phyloP scores from a whole-genome alignment of 1,140 invertebrate genomes.

The Aphidius gifuensis region DNA sequence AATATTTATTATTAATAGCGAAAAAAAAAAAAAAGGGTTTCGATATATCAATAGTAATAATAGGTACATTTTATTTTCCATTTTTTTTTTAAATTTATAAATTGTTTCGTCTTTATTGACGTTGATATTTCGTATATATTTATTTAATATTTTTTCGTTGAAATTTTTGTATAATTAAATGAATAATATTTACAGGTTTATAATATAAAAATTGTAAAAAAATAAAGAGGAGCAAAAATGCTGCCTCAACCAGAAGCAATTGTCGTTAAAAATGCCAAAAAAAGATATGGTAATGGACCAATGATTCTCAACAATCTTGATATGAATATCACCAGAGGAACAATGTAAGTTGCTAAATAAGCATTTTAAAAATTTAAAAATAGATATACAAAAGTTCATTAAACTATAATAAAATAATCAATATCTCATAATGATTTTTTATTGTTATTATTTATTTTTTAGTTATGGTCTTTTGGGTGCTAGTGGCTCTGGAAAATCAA shows the following conservation, averaged over 20 bases:
- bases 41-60: too few species aligned
- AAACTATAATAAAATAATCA: background rate
- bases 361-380: background rate
- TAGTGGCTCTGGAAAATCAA: slow-evolving; percentile 83
- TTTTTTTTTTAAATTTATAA: too few species aligned
- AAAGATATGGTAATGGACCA: slow-evolving; percentile 58
- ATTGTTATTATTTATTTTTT: slow-evolving; percentile 22
- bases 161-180: too few species aligned
- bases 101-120: too few species aligned
- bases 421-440: background rate
- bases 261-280: slow-evolving; percentile 56
- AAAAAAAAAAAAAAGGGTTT: too few species aligned
- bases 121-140: too few species aligned
- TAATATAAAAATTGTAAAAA: too few species aligned
- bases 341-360: slow-evolving; percentile 58
- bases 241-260: slow-evolving; percentile 51
- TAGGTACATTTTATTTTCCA: too few species aligned
- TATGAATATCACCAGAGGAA: slow-evolving; percentile 63
- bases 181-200: too few species aligned
- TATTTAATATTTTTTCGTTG: too few species aligned
- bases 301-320: slow-evolving; percentile 60
- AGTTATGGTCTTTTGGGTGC: slow-evolving; percentile 85
- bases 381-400: background rate
- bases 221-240: slow-evolving; percentile 2
- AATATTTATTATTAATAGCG: too few species aligned